Base-by-base conservation (phyloP, 2,888 invertebrate species). In the Itoplectis maculator region DNA sequence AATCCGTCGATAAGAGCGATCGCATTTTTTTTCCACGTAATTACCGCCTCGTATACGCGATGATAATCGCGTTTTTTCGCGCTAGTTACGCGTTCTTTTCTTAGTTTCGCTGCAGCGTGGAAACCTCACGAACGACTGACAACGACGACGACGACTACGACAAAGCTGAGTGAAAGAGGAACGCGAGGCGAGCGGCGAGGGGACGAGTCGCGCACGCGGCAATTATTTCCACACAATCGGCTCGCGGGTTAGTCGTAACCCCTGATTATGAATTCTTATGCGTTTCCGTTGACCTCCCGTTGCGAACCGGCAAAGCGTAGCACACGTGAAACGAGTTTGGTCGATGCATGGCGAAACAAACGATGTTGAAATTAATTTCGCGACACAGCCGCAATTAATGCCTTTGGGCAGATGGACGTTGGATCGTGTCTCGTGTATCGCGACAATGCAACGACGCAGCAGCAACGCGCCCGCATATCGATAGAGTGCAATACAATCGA, bases 191-290 rank as follows among this genome's bases (percentile, higher is more conserved):
- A 40, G n/a, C 11, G n/a, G 18, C 47, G 37, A 35, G 61, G 35
- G 47, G 35, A 29, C 6, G 61, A 45, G 56, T 42, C 35, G 51
- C 49, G 69, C 59, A 70, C 54, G 69, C 63, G 59, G 70, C 51
- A 79, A 82, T 82, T 72, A 72, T 82, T 79, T 72, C 66, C 75
- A 76, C 56, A 79, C 74, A 75, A 79, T 70, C 37, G 45, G 9
- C 18, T 23, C 13, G n/a, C n/a, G n/a, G 13, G 37, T 29, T 73
- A 42, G n/a, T 11, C n/a, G 47, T 73, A 54, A 65, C 40, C 51
- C 42, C 37, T 66, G 23, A 76, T 82, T 66, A 72, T 66, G 20
- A 68, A 70, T 66, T 75, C 45, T 70, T 42, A 49, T 40, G 69
- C 69, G n/a, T 74, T 80, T 68, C 61, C 56, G 63, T 40, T 69